A percentile compares a stretch with the other conserved stretches of the same genome.
Conservation (phyloP, 2,888 invertebrate species). For the Monoplex corrugatus region DNA sequence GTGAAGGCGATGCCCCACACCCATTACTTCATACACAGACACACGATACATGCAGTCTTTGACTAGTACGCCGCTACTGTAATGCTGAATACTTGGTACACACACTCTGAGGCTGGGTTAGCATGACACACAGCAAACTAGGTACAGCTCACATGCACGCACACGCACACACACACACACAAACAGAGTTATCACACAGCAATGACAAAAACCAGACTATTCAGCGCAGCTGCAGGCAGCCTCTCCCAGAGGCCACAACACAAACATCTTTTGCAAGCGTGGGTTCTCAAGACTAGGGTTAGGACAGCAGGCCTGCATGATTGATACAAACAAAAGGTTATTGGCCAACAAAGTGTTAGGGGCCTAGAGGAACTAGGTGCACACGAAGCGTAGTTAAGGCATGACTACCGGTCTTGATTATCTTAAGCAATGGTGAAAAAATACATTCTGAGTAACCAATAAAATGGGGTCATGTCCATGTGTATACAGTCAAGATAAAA, state of each 20-base stretch:
- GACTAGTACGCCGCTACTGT: conserved; percentile 39
- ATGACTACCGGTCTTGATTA: conserved; percentile 38
- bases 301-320: neutral
- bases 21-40: neutral
- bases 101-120: conserved; percentile 28
- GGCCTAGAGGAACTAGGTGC: too few species aligned
- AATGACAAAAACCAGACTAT: neutral
- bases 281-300: conserved; percentile 6
- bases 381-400: conserved; percentile 27
- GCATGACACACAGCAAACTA: neutral
- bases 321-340: neutral
- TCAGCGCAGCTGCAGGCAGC: too few species aligned
- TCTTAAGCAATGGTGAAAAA: conserved; percentile 37
- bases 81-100: conserved; percentile 38
- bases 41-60: conserved; percentile 23
- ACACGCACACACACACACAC: too few species aligned
- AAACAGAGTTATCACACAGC: too few species aligned
- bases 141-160: too few species aligned
- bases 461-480: neutral
- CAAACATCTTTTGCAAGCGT: too few species aligned
- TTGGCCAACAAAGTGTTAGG: neutral
- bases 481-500: too few species aligned
- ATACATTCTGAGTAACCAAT: neutral
- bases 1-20: neutral
- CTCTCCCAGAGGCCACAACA: too few species aligned